These are phyloP conservation scores for Goniozus legneri DNA, from an alignment of 1,140 invertebrate genomes.

Conservation along the genomic window DNA sequence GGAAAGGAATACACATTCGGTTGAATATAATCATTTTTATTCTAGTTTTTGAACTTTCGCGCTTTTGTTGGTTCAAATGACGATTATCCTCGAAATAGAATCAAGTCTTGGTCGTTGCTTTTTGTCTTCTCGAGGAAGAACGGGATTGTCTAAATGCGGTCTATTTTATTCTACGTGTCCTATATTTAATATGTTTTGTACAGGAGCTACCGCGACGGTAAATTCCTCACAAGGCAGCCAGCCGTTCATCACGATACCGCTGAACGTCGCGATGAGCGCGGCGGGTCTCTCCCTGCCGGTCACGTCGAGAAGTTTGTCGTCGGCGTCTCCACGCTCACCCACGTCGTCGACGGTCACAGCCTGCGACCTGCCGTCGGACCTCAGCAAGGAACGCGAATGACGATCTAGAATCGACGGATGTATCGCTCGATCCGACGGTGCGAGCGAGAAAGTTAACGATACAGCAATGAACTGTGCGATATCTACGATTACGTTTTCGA, in stretches of 20 bases:
- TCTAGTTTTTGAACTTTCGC: no score
- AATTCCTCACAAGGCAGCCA: constrained; percentile 43
- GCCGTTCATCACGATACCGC: constrained; percentile 50
- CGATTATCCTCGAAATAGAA: no score
- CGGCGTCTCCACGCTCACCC: constrained; percentile 32
- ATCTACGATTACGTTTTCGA: no score
- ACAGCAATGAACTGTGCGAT: no score
- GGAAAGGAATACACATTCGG: no score
- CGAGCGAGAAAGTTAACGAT: background rate
- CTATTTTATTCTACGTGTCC: no score
- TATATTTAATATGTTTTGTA: no score
- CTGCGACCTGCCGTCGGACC: constrained; percentile 43
- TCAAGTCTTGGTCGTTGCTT: no score
- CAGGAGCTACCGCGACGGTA: constrained; percentile 35
- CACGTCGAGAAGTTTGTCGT: constrained; percentile 35
- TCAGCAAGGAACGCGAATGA: constrained; percentile 48
- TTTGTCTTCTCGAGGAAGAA: no score
- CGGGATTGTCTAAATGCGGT: no score
- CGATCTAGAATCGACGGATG: background rate
- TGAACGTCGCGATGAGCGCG: constrained; percentile 47
- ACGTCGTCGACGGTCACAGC: constrained; percentile 23
- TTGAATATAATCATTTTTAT: no score
- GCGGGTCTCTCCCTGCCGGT: constrained; percentile 44
- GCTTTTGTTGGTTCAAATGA: no score
- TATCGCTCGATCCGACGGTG: background rate